phyloP scores from a whole-genome alignment of 2,797 vertebrate genomes.

The Enteromius mattozi region DNA sequence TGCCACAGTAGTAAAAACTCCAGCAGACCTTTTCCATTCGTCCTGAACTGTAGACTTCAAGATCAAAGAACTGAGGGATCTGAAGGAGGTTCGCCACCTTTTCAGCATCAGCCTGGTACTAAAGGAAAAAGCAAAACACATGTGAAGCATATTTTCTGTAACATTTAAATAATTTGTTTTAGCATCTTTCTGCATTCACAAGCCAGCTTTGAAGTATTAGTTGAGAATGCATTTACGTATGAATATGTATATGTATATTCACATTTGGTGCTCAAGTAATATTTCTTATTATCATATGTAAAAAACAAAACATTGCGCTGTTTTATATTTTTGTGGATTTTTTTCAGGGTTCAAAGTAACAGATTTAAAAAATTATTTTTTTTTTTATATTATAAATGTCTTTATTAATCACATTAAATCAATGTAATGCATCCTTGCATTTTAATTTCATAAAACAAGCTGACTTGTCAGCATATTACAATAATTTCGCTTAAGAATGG shows the following conservation, averaged over 20 bases:
- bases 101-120: slow-evolving; percentile 78
- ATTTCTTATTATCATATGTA: background rate
- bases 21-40: slow-evolving; percentile 87
- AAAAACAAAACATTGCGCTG: background rate
- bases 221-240: background rate
- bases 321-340: background rate
- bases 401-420: background rate
- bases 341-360: background rate
- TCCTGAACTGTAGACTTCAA: slow-evolving; percentile 96
- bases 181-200: background rate
- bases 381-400: background rate
- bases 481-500: too few species aligned
- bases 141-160: background rate
- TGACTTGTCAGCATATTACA: too few species aligned
- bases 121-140: background rate
- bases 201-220: background rate
- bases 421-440: background rate
- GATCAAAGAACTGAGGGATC: slow-evolving; percentile 96
- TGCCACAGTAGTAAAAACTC: background rate
- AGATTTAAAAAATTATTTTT: background rate
- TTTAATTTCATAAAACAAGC: too few species aligned
- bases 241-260: too few species aligned
- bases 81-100: slow-evolving; percentile 98
- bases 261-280: too few species aligned
- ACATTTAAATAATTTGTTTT: background rate